Conservation (phyloP, 2,113 vertebrate species). For the Nothocercus nigrocapillus region DNA sequence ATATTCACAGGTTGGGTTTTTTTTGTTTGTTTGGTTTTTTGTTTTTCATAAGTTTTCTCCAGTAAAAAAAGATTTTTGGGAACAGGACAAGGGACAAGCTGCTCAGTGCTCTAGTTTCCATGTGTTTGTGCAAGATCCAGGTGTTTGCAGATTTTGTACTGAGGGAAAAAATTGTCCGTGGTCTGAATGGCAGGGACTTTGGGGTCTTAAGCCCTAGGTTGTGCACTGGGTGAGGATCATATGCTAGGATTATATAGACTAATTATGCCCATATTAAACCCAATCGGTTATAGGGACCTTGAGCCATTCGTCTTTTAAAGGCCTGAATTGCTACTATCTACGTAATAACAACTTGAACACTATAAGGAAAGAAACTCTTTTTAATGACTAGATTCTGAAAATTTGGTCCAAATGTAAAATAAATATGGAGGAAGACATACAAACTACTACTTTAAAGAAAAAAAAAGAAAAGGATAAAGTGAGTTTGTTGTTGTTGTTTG, state of each 20-base stretch:
- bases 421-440: not conserved
- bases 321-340: not conserved
- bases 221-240: not conserved
- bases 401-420: not conserved
- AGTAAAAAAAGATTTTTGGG: not conserved
- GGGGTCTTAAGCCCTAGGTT: not conserved
- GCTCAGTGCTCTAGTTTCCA: not conserved
- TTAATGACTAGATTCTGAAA: not conserved
- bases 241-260: not conserved
- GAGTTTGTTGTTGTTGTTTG: not conserved
- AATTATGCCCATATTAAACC: not conserved
- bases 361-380: not conserved
- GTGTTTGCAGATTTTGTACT: not conserved
- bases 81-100: not conserved
- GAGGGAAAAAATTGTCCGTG: not conserved
- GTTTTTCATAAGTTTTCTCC: not conserved
- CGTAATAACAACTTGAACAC: not conserved
- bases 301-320: not conserved
- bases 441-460: not conserved
- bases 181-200: not conserved
- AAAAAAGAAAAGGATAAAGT: not conserved
- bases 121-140: not conserved
- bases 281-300: not conserved
- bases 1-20: not conserved
- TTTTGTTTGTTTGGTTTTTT: too few species aligned